Evolutionary conservation across 2,888 invertebrate genomes (phyloP), one percentile per base, ranked within the genome.

Genomic region (Acleris literana): DNA sequence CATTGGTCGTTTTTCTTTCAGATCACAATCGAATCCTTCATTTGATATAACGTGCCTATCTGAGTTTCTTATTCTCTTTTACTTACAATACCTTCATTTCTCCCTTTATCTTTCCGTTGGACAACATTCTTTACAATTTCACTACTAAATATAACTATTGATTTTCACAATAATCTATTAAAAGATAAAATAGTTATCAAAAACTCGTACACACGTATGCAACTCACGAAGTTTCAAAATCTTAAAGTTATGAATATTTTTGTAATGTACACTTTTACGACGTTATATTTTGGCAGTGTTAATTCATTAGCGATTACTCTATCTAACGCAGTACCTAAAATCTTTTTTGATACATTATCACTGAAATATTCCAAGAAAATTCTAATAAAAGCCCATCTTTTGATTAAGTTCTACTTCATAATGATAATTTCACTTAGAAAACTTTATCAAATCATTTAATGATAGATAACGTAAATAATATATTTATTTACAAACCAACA

Each of bases 271-370:
- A 80, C 79, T 85, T 76, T 72, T 68, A 86, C 79, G 81, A 81
- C 80, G 83, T 82, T 78, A 87, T 85, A 87, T 82, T 85, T 83
- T 89, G 92, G 90, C 91, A 90, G 91, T 91, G 91, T 86, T 85
- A 86, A 86, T 86, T 86, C 83, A 83, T 83, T 81, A 80, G 61
- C 66, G 52, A 53, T 53, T 66, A 29, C 25, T 62, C 66, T 66
- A 66, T 66, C 66, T 66, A 66, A 66, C 57, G 61, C 66, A 62
- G 48, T 57, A 62, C 61, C 44, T 65, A 65, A 55, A 63, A 46
- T 46, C 43, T 44, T 48, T 53, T 60, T 65, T 61, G 56, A 61
- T 51, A 61, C 61, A 33, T 61, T 9, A 22, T 43, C 43, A 20
- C 20, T 43, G 7, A 16, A 54, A 55, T 20, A 13, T 43, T 55